Conservation (phyloP, 2,797 vertebrate genomes). For the Dallia pectoralis region DNA sequence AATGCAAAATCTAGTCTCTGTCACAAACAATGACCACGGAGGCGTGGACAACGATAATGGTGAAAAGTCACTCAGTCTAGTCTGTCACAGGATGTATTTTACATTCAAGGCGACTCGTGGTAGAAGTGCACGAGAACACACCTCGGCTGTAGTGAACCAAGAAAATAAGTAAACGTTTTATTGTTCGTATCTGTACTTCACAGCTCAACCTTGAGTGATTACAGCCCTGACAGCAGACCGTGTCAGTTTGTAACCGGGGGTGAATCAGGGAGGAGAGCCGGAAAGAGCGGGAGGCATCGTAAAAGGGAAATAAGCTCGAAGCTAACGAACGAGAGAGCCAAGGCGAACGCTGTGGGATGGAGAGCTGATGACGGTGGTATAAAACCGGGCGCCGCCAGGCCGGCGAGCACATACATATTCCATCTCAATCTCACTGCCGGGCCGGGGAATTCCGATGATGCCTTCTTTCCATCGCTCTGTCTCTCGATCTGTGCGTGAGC, state of each 20-base stretch:
- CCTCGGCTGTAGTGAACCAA: constrained; percentile 1
- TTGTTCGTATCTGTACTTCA: too few relatives aligned
- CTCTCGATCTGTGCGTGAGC: constrained; percentile 41
- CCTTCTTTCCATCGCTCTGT: not conserved
- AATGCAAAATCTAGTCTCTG: too few relatives aligned
- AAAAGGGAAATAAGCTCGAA: not conserved
- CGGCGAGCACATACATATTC: constrained; percentile 49
- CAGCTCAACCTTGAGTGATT: constrained; percentile 25
- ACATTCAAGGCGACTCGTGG: constrained; percentile 45
- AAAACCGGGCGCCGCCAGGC: constrained; percentile 19
- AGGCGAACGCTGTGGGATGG: not conserved
- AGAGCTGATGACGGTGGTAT: constrained; percentile 24
- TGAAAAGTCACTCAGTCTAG: constrained; percentile 13
- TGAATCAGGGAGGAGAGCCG: constrained; percentile 19
- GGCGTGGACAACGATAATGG: too few relatives aligned
- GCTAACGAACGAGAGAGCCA: not conserved
- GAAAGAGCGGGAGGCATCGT: constrained; percentile 14
- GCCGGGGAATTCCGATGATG: constrained; percentile 36
- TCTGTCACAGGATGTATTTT: too few relatives aligned
- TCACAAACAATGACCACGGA: too few relatives aligned
- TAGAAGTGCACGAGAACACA: constrained; percentile 16
- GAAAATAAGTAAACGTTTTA: not conserved
- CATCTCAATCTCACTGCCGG: constrained; percentile 34
- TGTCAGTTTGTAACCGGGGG: not conserved
- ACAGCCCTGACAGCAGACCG: constrained; percentile 6